Percentiles rank a stretch among this genome's conserved stretches.
phyloP scores from a whole-genome alignment of 2,113 vertebrate species.

The Entomyzon cyanotis region DNA sequence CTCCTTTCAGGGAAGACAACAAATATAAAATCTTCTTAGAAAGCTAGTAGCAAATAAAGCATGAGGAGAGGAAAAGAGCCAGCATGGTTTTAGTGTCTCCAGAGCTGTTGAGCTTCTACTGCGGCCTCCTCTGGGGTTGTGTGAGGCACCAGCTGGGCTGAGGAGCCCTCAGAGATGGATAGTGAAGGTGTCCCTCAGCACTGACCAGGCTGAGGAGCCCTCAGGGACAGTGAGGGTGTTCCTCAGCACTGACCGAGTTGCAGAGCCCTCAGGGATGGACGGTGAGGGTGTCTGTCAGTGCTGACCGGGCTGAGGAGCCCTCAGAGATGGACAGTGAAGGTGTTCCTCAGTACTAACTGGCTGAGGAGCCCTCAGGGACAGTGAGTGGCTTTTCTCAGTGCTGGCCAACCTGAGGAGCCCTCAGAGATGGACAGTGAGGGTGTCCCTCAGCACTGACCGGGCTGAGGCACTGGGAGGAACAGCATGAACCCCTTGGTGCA shows the following conservation, averaged over 20 bases:
- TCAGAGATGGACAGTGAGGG: accelerated
- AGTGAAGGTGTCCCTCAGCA: accelerated
- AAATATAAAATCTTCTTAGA: not conserved
- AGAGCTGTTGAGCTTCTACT: accelerated
- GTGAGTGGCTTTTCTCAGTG: no score
- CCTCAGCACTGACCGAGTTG: not conserved
- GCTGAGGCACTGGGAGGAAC: not conserved
- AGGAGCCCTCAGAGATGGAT: accelerated
- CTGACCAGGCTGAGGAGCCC: no score
- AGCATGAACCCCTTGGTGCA: accelerated
- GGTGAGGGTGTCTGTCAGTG: accelerated
- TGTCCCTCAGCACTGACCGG: not conserved
- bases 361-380: accelerated
- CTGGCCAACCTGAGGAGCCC: no score
- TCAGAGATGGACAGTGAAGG: accelerated
- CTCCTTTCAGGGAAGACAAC: not conserved
- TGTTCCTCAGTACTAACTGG: not conserved
- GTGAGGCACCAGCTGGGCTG: not conserved
- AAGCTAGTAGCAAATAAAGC: not conserved
- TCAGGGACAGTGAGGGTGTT: accelerated
- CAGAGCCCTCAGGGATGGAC: not conserved
- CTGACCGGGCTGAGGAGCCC: not conserved
- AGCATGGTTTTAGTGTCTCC: not conserved
- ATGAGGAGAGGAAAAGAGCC: not conserved
- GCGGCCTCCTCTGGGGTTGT: not conserved